Evolutionary conservation across 1,140 invertebrate genomes (phyloP).

Genomic region (Tyrophagus putrescentiae): DNA sequence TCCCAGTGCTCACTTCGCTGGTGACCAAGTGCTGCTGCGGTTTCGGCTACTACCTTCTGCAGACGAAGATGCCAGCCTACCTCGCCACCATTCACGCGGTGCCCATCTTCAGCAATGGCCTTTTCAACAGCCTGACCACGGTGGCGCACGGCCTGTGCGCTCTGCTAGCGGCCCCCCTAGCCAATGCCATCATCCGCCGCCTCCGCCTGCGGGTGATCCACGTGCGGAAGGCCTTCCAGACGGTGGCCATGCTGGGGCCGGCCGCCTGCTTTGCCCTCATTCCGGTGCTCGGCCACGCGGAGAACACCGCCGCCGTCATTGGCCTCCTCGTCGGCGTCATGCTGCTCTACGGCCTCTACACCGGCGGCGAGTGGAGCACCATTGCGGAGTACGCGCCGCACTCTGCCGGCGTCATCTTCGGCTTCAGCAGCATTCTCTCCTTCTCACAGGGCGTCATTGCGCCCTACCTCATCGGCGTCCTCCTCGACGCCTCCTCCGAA

Average conservation of each 20-base stretch:
- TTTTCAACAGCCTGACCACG: conserved; percentile 1
- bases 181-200: not conserved
- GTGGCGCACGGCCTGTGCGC: not conserved
- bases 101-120: conserved; percentile 12
- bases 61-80: conserved; percentile 15
- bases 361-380: conserved; percentile 26
- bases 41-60: conserved; percentile 16
- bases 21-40: not conserved
- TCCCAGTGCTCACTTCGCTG: conserved; percentile 7
- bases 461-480: conserved; percentile 39
- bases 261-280: conserved; percentile 25
- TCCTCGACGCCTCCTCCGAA: conserved; percentile 27
- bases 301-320: conserved; percentile 22
- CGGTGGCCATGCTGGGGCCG: conserved; percentile 23
- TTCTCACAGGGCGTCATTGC: conserved; percentile 32
- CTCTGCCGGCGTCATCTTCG: conserved; percentile 51
- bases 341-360: conserved; percentile 24
- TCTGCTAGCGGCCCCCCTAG: not conserved
- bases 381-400: conserved; percentile 55
- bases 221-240: conserved; percentile 21
- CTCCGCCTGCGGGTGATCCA: not conserved
- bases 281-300: conserved; percentile 20
- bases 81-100: not conserved
- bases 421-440: conserved; percentile 45
- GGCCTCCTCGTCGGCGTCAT: conserved; percentile 23